Percentiles rank a stretch among this genome's conserved stretches.
phyloP scores from a whole-genome alignment of 2,113 vertebrate species.

The Trogon surrucura region DNA sequence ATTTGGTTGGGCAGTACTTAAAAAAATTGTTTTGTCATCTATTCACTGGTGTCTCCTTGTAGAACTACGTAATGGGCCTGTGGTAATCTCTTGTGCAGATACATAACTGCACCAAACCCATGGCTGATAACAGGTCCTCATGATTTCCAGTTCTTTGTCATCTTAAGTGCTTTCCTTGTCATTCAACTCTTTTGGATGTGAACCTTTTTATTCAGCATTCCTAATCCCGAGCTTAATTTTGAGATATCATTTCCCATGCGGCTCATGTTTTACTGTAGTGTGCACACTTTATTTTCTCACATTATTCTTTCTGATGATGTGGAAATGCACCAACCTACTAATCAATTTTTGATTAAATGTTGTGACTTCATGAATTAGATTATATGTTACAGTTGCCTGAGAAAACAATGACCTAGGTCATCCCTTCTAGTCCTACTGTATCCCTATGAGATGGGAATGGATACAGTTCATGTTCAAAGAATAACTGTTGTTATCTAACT shows the following conservation, averaged over 20 bases:
- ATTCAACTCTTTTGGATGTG: neutral
- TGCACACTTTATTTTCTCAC: neutral
- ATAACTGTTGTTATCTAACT: neutral
- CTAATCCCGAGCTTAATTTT: neutral
- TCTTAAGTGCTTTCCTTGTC: neutral
- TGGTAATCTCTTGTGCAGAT: neutral
- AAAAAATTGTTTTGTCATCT: neutral
- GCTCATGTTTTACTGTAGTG: neutral
- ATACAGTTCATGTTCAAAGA: neutral
- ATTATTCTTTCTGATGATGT: neutral
- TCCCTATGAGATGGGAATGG: neutral
- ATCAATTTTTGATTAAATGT: neutral
- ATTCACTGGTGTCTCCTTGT: neutral
- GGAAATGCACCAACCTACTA: neutral
- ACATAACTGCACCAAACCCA: neutral
- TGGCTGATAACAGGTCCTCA: neutral
- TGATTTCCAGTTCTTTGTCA: neutral
- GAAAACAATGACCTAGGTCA: neutral
- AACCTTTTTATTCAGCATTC: neutral
- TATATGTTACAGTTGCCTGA: neutral
- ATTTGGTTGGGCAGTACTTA: neutral
- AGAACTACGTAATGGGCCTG: accelerated
- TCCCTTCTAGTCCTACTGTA: neutral
- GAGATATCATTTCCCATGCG: neutral
- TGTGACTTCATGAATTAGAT: neutral